Percentiles rank a stretch among this genome's conserved stretches.
Evolutionary conservation across 30 jellyfish, hydroid and myxozoan genomes (phyloP).

Genomic region (Mastigias papua): DNA sequence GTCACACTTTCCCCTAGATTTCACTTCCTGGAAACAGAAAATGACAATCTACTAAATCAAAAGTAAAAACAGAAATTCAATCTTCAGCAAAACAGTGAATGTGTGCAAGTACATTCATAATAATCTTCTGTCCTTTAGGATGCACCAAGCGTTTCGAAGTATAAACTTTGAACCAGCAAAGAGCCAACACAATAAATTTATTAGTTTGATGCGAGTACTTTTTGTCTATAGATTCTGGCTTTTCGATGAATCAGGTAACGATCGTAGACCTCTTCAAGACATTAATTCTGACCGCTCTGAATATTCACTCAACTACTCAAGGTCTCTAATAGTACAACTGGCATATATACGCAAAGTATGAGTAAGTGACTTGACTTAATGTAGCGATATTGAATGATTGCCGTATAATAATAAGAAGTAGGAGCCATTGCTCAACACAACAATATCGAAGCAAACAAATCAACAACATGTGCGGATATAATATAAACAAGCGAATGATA

Average conservation of each 20-base stretch:
- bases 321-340: not conserved
- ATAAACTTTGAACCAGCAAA: conserved; percentile 7
- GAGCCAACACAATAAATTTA: not conserved
- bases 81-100: not conserved
- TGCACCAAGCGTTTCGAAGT: not conserved
- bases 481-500: too few relatives aligned
- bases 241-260: conserved; percentile 12
- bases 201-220: not conserved
- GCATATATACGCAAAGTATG: not conserved
- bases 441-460: too few relatives aligned
- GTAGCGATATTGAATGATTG: not conserved
- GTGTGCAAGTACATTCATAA: too few relatives aligned
- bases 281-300: conserved; percentile 1
- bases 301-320: not conserved
- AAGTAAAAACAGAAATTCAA: not conserved
- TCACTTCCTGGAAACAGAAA: not conserved
- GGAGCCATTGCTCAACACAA: not conserved
- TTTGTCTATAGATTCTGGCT: not conserved
- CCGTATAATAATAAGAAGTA: not conserved
- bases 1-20: conserved; percentile 19
- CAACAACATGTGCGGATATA: too few relatives aligned
- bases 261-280: conserved; percentile 10
- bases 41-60: not conserved
- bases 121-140: not conserved
- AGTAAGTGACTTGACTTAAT: not conserved